phyloP scores from a whole-genome alignment of 2,113 vertebrate genomes.

The Microtus pennsylvanicus region DNA sequence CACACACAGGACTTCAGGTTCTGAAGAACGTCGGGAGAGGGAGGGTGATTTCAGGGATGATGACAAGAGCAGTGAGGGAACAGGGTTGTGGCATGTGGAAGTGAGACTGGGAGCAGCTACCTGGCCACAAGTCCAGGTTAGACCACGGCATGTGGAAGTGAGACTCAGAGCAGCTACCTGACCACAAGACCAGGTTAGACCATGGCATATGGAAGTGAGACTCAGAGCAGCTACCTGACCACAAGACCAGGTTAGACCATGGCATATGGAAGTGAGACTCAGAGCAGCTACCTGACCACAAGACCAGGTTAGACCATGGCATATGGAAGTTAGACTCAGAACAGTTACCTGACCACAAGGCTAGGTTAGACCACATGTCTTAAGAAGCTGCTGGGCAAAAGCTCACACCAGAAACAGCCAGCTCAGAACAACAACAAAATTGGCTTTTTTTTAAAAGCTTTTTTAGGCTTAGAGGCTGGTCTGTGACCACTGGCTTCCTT shows the following conservation, averaged over 20 bases:
- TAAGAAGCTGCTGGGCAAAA: background rate
- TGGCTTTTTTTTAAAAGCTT: too few species aligned
- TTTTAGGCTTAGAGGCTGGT: background rate
- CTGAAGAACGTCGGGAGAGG: background rate
- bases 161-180: too few species aligned
- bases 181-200: too few species aligned
- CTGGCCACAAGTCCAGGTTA: background rate
- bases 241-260: background rate
- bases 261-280: background rate
- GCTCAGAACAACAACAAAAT: background rate
- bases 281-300: too few species aligned
- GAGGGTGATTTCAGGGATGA: accelerated
- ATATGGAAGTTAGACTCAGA: background rate
- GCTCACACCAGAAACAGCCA: background rate
- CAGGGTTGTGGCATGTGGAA: background rate
- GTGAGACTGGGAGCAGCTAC: background rate
- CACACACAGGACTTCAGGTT: too few species aligned
- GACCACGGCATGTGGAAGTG: background rate
- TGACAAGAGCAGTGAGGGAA: background rate
- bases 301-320: too few species aligned
- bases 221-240: background rate
- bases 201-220: background rate
- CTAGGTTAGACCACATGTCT: background rate
- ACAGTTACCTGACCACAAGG: background rate
- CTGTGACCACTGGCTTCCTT: background rate